Evolutionary conservation across 2,888 invertebrate species (phyloP).

Genomic region (Thereva nobilitata): DNA sequence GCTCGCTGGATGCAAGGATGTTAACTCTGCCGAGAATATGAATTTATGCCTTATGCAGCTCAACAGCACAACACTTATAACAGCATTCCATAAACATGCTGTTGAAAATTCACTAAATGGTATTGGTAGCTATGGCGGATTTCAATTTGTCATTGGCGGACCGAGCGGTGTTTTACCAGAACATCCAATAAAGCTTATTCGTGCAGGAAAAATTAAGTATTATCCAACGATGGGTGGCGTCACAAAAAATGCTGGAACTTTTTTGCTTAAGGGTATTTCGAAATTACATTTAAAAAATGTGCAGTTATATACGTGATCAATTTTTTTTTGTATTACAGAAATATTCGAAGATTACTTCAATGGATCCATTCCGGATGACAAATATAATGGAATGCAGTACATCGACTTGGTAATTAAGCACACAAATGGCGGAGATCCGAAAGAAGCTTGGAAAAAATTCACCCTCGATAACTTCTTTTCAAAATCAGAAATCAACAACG

Average conservation of each 20-base stretch:
- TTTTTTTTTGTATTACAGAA: conserved; percentile 43
- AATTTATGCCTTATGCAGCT: conserved; percentile 54
- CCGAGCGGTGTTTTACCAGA: conserved; percentile 54
- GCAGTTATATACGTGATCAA: background rate
- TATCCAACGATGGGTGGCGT: conserved; percentile 59
- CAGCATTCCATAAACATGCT: conserved; percentile 54
- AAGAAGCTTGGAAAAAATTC: conserved; percentile 51
- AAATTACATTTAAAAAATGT: background rate
- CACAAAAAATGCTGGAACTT: conserved; percentile 59
- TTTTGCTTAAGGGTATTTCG: conserved; percentile 56
- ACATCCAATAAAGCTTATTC: conserved; percentile 52
- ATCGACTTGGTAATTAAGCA: conserved; percentile 52
- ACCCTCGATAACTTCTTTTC: conserved; percentile 51
- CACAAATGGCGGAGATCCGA: conserved; percentile 53
- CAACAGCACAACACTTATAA: conserved; percentile 53
- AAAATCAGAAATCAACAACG: conserved; percentile 52
- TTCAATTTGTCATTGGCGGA: conserved; percentile 54
- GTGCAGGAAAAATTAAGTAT: conserved; percentile 50
- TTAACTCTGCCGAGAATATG: conserved; percentile 49
- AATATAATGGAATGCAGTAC: conserved; percentile 48
- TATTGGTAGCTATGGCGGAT: conserved; percentile 50
- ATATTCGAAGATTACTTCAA: conserved; percentile 53
- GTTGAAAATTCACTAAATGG: conserved; percentile 47
- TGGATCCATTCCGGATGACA: conserved; percentile 50
- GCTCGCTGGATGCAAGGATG: conserved; percentile 53